Base-by-base conservation (phyloP, 2,888 invertebrate genomes). In the Octonoba sinensis region DNA sequence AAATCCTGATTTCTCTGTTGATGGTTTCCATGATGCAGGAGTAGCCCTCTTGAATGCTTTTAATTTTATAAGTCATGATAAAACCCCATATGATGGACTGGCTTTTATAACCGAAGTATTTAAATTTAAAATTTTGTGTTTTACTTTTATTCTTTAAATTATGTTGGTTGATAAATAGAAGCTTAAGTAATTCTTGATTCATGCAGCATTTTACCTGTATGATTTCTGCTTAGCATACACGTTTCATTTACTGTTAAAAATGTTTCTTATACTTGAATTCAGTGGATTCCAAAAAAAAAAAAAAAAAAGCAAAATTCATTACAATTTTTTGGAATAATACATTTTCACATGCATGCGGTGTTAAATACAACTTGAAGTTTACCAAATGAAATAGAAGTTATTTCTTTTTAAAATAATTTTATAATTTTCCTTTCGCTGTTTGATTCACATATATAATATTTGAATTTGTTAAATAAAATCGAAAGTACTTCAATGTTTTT, bases 21-120 rank as follows among this genome's bases (percentile, higher is more conserved):
- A 90, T 79, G 93, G 93, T 0, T 88, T 91, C n/a, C 90, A 91
- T 1, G 92, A 93, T 88, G 91, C 95, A 0, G 93, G 94, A 46
- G 92, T 95, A 1, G 96, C 97, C 22, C 90, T 97, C 81, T 91
- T 95, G 13, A 94, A 95, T 86, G 95, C 96, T 0, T 97, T 94
- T 89, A 97, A 98, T 89, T 98, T 95, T 88, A 92, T 97, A 15
- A 91, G 92, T 0, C 94, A 94, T 87, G 92, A 92, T 84, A 93
- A 93, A 87, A 93, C 93, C 87, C 90, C 93, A 0, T 91, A 93
- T 36, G 89, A 89, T 71, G 97, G 96, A 0, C 91, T 96, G 49
- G 92, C 93, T 84, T 97, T 97, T 88, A 90, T 99, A 22, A 93
- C 94, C 36, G 95, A 95, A 89, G 94, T 96, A 72, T 54, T 44